Evolutionary conservation across 2,888 invertebrate species (phyloP), one percentile per base, ranked within the genome.

Genomic region (Trichopria drosophilae): DNA sequence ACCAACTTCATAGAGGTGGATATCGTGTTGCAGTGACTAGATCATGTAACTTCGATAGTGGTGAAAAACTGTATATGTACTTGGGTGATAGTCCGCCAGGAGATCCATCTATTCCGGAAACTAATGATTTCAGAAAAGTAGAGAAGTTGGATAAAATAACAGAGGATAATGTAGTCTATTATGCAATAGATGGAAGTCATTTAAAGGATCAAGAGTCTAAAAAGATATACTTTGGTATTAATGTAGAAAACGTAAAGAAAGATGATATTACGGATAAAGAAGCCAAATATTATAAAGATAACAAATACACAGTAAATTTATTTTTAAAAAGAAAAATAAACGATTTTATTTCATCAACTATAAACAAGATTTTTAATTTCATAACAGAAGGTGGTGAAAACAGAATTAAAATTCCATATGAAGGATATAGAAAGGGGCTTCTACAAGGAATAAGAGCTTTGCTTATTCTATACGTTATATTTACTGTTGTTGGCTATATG

Each of bases 371-470:
- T 36, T 45, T 45, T 45, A 13, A 13, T 10, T 19, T 42, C 12
- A 19, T 19, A 31, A 42, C 13, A 42, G 42, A 19, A 42, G 42
- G 18, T 32, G 16, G 31, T 43, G 23, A 20, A 12, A 13, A 45
- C 46, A 46, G 46, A 10, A 39, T 46, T 46, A 46, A 12, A 6
- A 39, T 37, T 46, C 39, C 37, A 46, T 46, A 46, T 12, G n/a
- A 46, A 37, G 46, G 46, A 37, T 46, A 46, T 46, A n/a, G 3
- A 47, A 47, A 12, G 13, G 47, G 47, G 7, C 47, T 47, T 47
- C 47, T 47, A 12, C 47, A 47, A 39, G 47, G 47, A 47, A 34
- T 47, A 47, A 47, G 47, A 47, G 47, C 47, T 47, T 47, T 47
- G 15, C 47, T 47, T 47, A 47, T 40, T 47, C 47, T 47, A 47